Evolutionary conservation across 2,888 invertebrate genomes (phyloP), one percentile per base, ranked within the genome.

Genomic region (Drosophila pseudotalamancana): DNA sequence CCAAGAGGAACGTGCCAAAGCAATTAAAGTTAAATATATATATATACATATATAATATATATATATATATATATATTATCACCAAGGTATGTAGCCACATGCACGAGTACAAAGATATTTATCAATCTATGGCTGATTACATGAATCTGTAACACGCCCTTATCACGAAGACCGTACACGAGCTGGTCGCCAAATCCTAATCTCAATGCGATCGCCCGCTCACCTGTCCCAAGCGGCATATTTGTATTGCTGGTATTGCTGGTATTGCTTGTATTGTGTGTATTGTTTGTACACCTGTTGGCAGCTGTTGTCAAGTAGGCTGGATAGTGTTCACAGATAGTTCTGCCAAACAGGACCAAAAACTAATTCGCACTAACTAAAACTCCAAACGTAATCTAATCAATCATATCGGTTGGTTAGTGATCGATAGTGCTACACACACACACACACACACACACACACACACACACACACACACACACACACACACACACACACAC

Each of bases 331-430:
- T 42, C 4, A 5, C 2, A 3, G 27, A 46, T 11, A 21, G 54
- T 11, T 18, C 19, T 49, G 40, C 23, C 9, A 18, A 43, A 21
- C n/a, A 61, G 42, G 35, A 60, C 40, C 21, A 43, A 21, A 6
- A 16, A 49, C 8, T 19, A 6, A 11, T 8, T 27, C 16, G 25
- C 31, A n/a, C 21, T 6, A 42, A 34, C 43, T 50, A 40, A 50
- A 42, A 18, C 43, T 6, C 37, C 23, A n/a, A 16, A 1, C 40
- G 45, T 65, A 75, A 86, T 78, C 80, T 74, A 59, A 87, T 76
- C 77, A 62, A 25, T 42, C 37, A 56, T 77, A 77, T 84, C 69
- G 25, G 21, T 55, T 23, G 8, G 40, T 49, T 37, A 9, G 43
- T 48, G 40, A 60, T 70, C 76, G 56, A 55, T 45, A 51, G 77